These are phyloP conservation scores for Tupaia chinensis DNA, from an alignment of 2,113 vertebrate genomes.

Conservation along the genomic window DNA sequence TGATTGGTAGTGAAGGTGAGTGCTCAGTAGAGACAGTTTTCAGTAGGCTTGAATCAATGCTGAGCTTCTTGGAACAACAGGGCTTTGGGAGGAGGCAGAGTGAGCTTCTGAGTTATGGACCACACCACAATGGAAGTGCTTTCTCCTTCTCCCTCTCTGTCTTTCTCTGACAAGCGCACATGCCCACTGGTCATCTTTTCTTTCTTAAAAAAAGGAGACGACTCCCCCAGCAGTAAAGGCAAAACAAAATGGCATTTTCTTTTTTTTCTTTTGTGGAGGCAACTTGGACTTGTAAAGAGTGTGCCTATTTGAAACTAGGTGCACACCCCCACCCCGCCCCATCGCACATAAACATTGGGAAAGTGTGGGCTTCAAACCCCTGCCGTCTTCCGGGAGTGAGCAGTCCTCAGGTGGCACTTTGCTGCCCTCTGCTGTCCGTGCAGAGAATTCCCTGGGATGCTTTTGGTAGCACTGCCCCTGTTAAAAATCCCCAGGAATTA, in stretches of 20 bases:
- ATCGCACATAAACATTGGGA: neutral
- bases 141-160: too few species aligned
- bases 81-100: neutral
- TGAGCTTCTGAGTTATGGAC: neutral
- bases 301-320: neutral
- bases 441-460: neutral
- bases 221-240: neutral
- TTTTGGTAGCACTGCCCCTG: fast-evolving
- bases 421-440: constrained; percentile 75
- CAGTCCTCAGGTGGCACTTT: neutral
- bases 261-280: neutral
- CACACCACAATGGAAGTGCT: neutral
- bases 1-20: neutral
- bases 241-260: neutral
- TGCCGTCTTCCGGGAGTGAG: fast-evolving
- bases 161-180: neutral
- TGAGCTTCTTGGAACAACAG: neutral
- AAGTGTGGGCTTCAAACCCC: neutral
- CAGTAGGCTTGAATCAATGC: neutral
- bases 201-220: too few species aligned
- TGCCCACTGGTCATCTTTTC: too few species aligned
- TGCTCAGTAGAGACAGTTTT: neutral
- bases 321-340: neutral
- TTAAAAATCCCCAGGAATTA: neutral
- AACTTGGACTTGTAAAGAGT: neutral